Base-by-base conservation (phyloP, 2,113 vertebrate species). In the Aegypius monachus region DNA sequence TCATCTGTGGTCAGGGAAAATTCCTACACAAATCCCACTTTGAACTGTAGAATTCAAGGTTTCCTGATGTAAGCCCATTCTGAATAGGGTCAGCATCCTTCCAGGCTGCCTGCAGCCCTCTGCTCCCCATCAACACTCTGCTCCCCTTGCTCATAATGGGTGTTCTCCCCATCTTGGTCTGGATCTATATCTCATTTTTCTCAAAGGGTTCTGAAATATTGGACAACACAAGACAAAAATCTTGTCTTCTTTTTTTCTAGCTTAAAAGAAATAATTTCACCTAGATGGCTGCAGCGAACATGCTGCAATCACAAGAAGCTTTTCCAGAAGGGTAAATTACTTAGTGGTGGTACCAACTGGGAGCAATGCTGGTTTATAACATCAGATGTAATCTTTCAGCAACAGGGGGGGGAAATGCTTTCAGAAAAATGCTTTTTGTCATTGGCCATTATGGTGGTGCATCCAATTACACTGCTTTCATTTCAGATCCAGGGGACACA, bases 351-450 rank as follows among this genome's bases (percentile, higher is more conserved):
- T 78, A 77, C 90, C 91, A 93, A 86, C 72, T n/a, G 85, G 86
- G 94, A 97, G 36, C 0, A 1, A 85, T 95, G 81, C 78, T 86
- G 81, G 71, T 90, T 96, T 95, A 70, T 91, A 92, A 91, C 84
- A 94, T 72, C 94, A 97, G 90, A 68, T 91, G 92, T 47, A 90
- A 96, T 95, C 93, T 96, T 86, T 85, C 86, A 88, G 86, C 78
- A 88, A 75, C 47, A 58, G 71, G 85, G 50, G 59, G 79, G 40
- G 6, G 12, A 86, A 93, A 89, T 1, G 17, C 92, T 96, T 71
- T 65, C 88, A 95, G 90, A 71, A 74, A 95, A 96, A 96, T 73
- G 65, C 32, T 86, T 73, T 89, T 68, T 95, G 92, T 88, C 93
- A 45, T 11, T 71, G 83, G 70, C 56, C 86, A 77, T 90, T 23